Evolutionary conservation across 2,888 invertebrate species (phyloP).

Genomic region (Archips crataeganus): DNA sequence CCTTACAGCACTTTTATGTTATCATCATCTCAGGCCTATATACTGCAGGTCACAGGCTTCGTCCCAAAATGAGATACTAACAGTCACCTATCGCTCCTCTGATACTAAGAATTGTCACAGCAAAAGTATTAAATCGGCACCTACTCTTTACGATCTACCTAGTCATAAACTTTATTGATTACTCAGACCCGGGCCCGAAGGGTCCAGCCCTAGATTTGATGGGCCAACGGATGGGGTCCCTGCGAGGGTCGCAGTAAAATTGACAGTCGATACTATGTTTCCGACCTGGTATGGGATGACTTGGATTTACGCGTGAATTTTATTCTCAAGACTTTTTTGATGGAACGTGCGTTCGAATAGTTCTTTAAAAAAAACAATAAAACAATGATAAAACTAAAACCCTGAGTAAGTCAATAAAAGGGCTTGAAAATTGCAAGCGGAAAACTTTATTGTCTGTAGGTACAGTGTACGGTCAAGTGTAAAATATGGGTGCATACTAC

Average conservation of each 20-base stretch:
- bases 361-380: no score
- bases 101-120: not conserved
- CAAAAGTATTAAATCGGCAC: not conserved
- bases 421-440: no score
- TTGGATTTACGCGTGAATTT: not conserved
- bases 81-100: not conserved
- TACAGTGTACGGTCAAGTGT: no score
- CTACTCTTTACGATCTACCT: slow-evolving; percentile 6
- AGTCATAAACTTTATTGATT: slow-evolving; percentile 22
- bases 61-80: not conserved
- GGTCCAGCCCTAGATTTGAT: slow-evolving; percentile 33
- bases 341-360: no score
- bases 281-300: not conserved
- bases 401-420: no score
- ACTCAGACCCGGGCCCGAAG: slow-evolving; percentile 1
- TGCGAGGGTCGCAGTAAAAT: slow-evolving; percentile 22
- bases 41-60: no score
- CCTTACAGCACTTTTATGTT: no score
- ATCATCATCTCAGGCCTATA: no score
- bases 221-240: slow-evolving; percentile 5
- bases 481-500: no score
- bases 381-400: not conserved
- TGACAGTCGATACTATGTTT: not conserved
- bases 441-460: no score
- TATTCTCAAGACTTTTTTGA: not conserved